A percentile compares a stretch with the other conserved stretches of the same genome.
Conservation (phyloP, 2,888 invertebrate genomes). For the Eledone cirrhosa region DNA sequence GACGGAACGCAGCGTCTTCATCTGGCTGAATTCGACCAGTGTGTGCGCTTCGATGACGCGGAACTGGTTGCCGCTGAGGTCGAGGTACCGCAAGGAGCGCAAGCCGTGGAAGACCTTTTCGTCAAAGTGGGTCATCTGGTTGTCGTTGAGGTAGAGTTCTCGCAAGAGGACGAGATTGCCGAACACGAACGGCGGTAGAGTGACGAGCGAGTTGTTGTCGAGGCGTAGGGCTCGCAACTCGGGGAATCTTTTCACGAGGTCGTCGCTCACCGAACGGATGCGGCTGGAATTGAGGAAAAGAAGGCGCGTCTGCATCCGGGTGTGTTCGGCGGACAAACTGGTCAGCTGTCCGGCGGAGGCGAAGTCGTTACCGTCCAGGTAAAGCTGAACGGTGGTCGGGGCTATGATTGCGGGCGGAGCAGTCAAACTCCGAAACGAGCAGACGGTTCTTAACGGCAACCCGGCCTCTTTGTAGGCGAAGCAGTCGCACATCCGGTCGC, state of each 20-base stretch:
- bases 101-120: background rate
- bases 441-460: background rate
- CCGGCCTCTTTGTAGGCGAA: background rate
- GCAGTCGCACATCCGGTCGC: constrained; percentile 9
- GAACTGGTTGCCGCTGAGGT: constrained; percentile 19
- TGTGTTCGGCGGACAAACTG: background rate
- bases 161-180: background rate
- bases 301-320: background rate
- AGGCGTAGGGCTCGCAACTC: constrained; percentile 16
- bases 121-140: background rate
- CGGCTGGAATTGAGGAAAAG: constrained; percentile 28
- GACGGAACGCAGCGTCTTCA: background rate
- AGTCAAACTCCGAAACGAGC: background rate
- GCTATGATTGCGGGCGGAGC: background rate
- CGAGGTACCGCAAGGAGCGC: constrained; percentile 8
- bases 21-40: background rate
- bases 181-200: constrained; percentile 7
- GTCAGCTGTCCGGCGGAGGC: background rate
- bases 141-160: constrained; percentile 28
- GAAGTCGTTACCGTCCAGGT: constrained; percentile 28
- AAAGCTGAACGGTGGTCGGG: background rate
- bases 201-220: constrained; percentile 3
- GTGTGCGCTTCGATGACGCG: background rate
- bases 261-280: background rate
- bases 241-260: background rate